Evolutionary conservation across 2,888 invertebrate species (phyloP), one percentile per base, ranked within the genome.

Genomic region (Lydus trimaculatus): DNA sequence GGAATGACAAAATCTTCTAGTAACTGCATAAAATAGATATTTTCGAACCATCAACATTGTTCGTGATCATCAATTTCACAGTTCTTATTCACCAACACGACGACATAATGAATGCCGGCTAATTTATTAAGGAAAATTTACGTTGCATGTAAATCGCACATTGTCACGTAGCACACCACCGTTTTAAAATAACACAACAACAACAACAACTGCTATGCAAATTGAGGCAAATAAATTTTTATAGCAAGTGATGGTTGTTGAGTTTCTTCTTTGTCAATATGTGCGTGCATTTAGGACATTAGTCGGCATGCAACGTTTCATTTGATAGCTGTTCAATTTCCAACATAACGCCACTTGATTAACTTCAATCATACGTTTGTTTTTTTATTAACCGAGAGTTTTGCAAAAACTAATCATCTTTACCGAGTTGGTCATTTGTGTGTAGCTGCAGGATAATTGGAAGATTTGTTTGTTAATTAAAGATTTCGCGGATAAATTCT

Each of bases 261-360:
- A 43, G 25, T 56, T 56, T 13, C 25, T 56, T 56, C 25, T 25
- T 56, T 61, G 63, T 62, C 66, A 58, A 60, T 52, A 56, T 63
- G 74, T 82, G 81, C 82, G 81, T 82, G 82, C 70, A 66, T 69
- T 66, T 67, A 64, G 73, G 71, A 72, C 79, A 79, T 82, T 80
- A 80, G 77, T 70, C 65, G 72, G 75, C 82, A 82, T 81, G 82
- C 82, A 75, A 80, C 69, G 75, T 67, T 62, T 5, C 62, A 59
- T 58, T 71, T 73, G 75, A 79, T 78, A 75, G 78, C 76, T 75
- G 73, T 78, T 80, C 78, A 79, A 80, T 81, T 80, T 79, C 78
- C 28, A 77, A 76, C 74, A 76, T 80, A 78, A 80, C 76, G 78
- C 77, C 70, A 75, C 79, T 77, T 6, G 80, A 81, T 81, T 81